Evolutionary conservation across 35 echinoderm and acorn worm genomes (phyloP), one percentile per base, ranked within the genome.

Genomic region (Acanthaster planci): DNA sequence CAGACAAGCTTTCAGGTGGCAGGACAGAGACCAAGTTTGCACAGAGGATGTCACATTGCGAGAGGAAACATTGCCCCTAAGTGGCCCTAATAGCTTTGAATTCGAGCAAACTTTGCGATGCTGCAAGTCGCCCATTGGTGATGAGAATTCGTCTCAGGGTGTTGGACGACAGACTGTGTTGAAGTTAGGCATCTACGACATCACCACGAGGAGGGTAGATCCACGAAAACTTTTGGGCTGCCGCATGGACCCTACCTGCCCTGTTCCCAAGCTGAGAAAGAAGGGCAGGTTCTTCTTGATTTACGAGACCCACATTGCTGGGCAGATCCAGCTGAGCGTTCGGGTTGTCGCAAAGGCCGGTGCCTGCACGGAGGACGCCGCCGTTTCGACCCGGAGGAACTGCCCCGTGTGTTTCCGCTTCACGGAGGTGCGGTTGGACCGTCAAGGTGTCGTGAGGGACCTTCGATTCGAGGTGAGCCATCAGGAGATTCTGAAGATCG

Each of bases 171-270:
- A 72, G 29, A 35, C 29, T 26, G 34, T 2, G 0, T 72, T 72
- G 8, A 72, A 72, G 23, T 26, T 72, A 29, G 64, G 64, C 29
- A 72, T 72, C 64, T 72, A 72, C 64, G 30, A 72, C 29, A 26
- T 72, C 26, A 26, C 21, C 21, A 72, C 34, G 3, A 19, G 64
- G 26, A 72, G 34, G 30, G 64, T 72, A 12, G 64, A 72, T 29
- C 64, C 64, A 0, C 64, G 64, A 26, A 72, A 72, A 35, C 64
- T 72, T n/a, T 72, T 72, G 64, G 15, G 34, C 23, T 72, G 64
- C 30, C 5, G 64, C 26, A 29, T 72, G 34, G 64, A 72, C 23
- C 34, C 64, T 31, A 29, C 64, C 8, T 72, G 21, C 34, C 64
- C 64, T 26, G 64, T 72, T 26, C 21, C 64, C 23, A 72, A 34